Percentiles rank a stretch among this genome's conserved stretches.
phyloP scores from a whole-genome alignment of 2,888 invertebrate species.

The Desoria tigrina region DNA sequence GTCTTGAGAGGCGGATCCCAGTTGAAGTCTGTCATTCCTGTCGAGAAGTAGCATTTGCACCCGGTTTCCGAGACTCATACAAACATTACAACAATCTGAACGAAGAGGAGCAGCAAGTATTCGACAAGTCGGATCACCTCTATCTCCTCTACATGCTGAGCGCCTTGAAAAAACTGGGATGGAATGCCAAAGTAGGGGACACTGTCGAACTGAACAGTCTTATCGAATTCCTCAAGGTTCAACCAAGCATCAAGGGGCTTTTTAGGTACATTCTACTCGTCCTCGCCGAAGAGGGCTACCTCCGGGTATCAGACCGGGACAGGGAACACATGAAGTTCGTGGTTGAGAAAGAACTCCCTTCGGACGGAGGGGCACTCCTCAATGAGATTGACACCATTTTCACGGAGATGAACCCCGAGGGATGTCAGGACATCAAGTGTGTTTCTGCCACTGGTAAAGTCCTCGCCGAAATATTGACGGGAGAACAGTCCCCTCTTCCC shows the following conservation, averaged over 20 bases:
- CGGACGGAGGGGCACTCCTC: too few species aligned
- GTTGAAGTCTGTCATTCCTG: neutral
- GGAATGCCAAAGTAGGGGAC: neutral
- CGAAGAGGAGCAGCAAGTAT: neutral
- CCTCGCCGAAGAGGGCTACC: neutral
- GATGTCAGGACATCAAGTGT: too few species aligned
- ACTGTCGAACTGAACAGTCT: neutral
- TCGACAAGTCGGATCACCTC: neutral
- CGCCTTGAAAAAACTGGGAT: neutral
- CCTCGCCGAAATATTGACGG: slow-evolving; percentile 9
- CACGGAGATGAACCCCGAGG: slow-evolving; percentile 4
- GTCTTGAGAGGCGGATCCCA: neutral
- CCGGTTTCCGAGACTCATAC: too few species aligned
- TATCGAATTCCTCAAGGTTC: neutral
- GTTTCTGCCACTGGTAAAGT: neutral
- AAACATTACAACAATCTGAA: too few species aligned
- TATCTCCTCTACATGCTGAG: neutral
- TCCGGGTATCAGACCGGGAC: neutral
- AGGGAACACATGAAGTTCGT: too few species aligned
- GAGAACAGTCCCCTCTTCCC: slow-evolving; percentile 13
- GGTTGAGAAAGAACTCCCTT: too few species aligned
- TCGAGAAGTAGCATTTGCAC: neutral
- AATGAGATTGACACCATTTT: too few species aligned
- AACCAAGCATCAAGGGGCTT: neutral
- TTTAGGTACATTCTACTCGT: neutral